Evolutionary conservation across 2,888 invertebrate species (phyloP), one percentile per base, ranked within the genome.

Genomic region (Bimastos eiseni): DNA sequence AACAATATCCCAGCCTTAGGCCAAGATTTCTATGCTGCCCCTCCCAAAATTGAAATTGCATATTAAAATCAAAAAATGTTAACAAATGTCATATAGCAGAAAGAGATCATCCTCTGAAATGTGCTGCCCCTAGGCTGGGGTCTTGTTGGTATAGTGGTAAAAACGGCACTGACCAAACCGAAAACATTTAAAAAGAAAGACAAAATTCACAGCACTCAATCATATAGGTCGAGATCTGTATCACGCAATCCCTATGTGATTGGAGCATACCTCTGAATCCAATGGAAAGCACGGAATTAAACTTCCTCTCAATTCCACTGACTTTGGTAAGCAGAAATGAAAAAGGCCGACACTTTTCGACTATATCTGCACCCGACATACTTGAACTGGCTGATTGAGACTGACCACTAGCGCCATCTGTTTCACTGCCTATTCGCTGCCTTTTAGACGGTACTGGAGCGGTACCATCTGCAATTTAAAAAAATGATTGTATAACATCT

Each of bases 261-360:
- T 36, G n/a, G n/a, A 37, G 33, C 37, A 90, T 38, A 94, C 94
- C 94, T 93, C 93, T 94, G 13, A 95, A 93, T 92, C 93, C 93
- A 91, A 94, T 92, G 24, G 93, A 93, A 90, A 92, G 93, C 21
- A 92, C 92, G 19, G 90, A 91, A 92, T 95, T 95, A 91, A 93
- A 94, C 89, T 93, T 92, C 30, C 93, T 91, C 33, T 93, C 92
- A 90, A 95, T 95, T 84, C 94, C 95, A 83, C 92, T 91, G 13
- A 95, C 95, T 93, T 94, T 94, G 33, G 94, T 95, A 3, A 95
- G 84, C 21, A 90, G 33, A 84, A 91, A 89, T 2, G 89, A 89
- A 34, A 70, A 89, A 5, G 89, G 89, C 30, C 41, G 49, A 11
- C 36, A 89, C 33, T 15, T 34, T 89, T 49, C 89, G n/a, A 89